Evolutionary conservation across 2,113 vertebrate genomes (phyloP).

Genomic region (Lepus europaeus): DNA sequence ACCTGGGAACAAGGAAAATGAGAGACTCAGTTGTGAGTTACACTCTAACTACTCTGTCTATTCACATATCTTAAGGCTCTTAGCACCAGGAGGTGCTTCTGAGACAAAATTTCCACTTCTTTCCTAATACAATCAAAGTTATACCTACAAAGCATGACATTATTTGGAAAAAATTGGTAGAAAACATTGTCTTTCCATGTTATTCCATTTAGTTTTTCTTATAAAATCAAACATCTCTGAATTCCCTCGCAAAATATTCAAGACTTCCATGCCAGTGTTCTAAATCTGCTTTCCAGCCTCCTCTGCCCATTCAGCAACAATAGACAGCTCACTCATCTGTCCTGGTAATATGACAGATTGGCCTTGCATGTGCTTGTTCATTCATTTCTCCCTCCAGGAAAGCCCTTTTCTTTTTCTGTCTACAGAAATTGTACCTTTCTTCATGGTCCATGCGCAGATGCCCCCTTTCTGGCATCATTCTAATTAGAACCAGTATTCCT

Average conservation of each 20-base stretch:
- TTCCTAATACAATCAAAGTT: background rate
- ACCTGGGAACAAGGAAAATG: background rate
- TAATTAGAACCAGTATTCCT: background rate
- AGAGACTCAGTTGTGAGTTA: accelerated
- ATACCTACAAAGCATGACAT: background rate
- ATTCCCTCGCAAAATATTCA: background rate
- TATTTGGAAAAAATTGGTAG: background rate
- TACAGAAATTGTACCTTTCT: background rate
- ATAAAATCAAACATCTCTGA: background rate
- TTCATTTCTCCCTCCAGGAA: background rate
- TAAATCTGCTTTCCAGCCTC: background rate
- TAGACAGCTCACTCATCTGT: background rate
- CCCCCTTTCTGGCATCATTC: background rate
- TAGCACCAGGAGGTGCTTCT: background rate
- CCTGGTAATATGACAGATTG: background rate
- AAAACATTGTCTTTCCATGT: background rate
- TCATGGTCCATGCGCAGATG: background rate
- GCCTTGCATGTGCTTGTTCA: accelerated
- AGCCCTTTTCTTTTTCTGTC: background rate
- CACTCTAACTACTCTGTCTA: background rate
- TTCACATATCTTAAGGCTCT: background rate
- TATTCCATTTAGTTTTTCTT: background rate
- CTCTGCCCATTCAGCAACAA: background rate
- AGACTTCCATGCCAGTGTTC: background rate
- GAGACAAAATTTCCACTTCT: background rate